Conservation (phyloP, 2,113 vertebrate genomes). For the Pimephales promelas region DNA sequence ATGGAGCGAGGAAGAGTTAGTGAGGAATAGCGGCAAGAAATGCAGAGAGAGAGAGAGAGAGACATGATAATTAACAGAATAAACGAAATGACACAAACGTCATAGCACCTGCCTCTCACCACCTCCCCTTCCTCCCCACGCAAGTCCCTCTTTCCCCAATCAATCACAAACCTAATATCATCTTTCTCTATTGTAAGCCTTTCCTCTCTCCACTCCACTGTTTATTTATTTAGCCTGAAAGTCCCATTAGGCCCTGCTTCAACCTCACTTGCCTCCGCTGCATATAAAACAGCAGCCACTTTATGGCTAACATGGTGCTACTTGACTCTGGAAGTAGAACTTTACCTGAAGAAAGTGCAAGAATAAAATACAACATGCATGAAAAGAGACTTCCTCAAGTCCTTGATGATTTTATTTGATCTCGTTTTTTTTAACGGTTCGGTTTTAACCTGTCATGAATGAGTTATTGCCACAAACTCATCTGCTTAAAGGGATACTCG, state of each 20-base stretch:
- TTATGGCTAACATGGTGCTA: slow-evolving; percentile 58
- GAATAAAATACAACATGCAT: slow-evolving; percentile 25
- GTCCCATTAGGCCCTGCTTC: slow-evolving; percentile 64
- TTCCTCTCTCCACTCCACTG: slow-evolving; percentile 62
- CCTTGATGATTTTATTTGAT: slow-evolving; percentile 33
- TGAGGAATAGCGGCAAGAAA: not conserved
- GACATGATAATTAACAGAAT: slow-evolving; percentile 70
- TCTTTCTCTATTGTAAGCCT: slow-evolving; percentile 66
- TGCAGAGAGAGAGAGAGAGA: slow-evolving; percentile 31
- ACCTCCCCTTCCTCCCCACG: slow-evolving; percentile 19
- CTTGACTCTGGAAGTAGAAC: slow-evolving; percentile 62
- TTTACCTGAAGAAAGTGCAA: slow-evolving; percentile 13
- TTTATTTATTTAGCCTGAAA: slow-evolving; percentile 75
- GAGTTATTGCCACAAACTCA: slow-evolving; percentile 46
- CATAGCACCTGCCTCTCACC: slow-evolving; percentile 62
- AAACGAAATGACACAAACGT: slow-evolving; percentile 63
- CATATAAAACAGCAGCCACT: slow-evolving; percentile 67
- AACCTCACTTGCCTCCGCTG: slow-evolving; percentile 61
- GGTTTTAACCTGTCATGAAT: not conserved
- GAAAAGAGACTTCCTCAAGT: slow-evolving; percentile 6
- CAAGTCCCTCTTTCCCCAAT: slow-evolving; percentile 71
- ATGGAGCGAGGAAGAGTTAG: slow-evolving; percentile 54
- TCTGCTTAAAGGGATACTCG: too few species aligned
- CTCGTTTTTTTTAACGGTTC: not conserved
- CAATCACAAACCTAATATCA: slow-evolving; percentile 77